phyloP scores from a whole-genome alignment of 2,797 vertebrate species.

The Clarias laeviceps region DNA sequence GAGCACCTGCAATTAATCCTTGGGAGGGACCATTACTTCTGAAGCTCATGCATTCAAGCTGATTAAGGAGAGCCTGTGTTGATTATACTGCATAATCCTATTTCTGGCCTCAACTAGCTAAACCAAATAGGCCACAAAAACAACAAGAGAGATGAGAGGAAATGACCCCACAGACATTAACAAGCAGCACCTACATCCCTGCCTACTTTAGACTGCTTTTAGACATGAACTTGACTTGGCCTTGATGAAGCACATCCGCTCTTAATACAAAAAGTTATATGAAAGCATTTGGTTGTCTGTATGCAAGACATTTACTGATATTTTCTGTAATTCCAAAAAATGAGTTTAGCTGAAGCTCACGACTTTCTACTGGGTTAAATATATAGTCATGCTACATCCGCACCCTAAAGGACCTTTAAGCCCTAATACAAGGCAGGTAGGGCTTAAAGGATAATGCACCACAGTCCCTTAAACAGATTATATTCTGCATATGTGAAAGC shows the following conservation, averaged over 20 bases:
- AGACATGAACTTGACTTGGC: conserved; percentile 53
- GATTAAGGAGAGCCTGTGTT: neutral
- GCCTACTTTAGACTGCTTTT: conserved; percentile 1
- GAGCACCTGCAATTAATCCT: conserved; percentile 75
- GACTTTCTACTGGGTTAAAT: conserved; percentile 43
- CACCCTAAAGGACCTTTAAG: conserved; percentile 44
- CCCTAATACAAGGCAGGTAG: conserved; percentile 26
- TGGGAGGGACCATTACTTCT: conserved; percentile 58
- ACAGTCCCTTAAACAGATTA: neutral
- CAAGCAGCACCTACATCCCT: neutral
- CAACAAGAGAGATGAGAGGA: neutral
- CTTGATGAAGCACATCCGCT: conserved; percentile 41
- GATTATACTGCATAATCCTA: neutral
- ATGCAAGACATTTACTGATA: conserved; percentile 51
- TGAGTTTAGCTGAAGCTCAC: conserved; percentile 46
- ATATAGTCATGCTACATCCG: conserved; percentile 57
- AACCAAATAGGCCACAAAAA: neutral
- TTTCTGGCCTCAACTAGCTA: neutral
- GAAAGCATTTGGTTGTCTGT: neutral
- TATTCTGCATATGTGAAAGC: neutral
- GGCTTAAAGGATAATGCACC: neutral
- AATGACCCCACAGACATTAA: neutral
- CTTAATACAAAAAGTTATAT: conserved; percentile 34
- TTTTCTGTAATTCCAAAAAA: conserved; percentile 56
- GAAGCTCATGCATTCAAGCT: neutral